Evolutionary conservation across 2,797 vertebrate genomes (phyloP).

Genomic region (Natrix natrix): DNA sequence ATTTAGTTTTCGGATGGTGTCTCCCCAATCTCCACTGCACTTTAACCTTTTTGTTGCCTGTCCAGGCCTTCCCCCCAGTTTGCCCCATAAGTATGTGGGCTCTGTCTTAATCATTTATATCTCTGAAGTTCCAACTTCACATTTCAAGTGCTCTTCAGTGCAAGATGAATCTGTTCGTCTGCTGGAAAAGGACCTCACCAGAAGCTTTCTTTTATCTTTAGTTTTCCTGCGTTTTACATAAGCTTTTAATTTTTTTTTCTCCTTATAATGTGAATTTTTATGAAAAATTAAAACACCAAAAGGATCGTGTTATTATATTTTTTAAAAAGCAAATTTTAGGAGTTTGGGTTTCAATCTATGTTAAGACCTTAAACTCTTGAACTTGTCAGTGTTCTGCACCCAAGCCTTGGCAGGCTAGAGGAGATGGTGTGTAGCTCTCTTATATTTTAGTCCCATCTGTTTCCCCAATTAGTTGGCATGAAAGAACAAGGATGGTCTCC

Average conservation of each 20-base stretch:
- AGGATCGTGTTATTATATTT: neutral
- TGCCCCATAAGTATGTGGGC: neutral
- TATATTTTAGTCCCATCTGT: neutral
- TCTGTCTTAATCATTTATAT: neutral
- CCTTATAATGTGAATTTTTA: slow-evolving; percentile 29
- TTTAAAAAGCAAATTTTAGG: neutral
- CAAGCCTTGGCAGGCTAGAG: neutral
- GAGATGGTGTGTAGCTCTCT: neutral
- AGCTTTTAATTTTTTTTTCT: neutral
- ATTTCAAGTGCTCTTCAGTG: neutral
- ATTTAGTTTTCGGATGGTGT: neutral
- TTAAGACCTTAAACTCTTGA: neutral
- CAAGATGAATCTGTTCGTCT: neutral
- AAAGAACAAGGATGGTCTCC: neutral
- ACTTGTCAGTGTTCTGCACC: neutral
- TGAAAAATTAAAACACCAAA: too few species aligned
- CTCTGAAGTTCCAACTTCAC: neutral
- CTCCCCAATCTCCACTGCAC: neutral
- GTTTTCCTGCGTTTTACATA: neutral
- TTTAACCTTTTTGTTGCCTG: neutral
- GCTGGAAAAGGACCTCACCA: neutral
- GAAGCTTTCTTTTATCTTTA: neutral
- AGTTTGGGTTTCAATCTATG: neutral
- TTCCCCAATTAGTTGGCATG: neutral
- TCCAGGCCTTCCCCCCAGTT: neutral